Evolutionary conservation across 2,888 invertebrate species (phyloP).

Genomic region (Thecocarcelia acutangulata): DNA sequence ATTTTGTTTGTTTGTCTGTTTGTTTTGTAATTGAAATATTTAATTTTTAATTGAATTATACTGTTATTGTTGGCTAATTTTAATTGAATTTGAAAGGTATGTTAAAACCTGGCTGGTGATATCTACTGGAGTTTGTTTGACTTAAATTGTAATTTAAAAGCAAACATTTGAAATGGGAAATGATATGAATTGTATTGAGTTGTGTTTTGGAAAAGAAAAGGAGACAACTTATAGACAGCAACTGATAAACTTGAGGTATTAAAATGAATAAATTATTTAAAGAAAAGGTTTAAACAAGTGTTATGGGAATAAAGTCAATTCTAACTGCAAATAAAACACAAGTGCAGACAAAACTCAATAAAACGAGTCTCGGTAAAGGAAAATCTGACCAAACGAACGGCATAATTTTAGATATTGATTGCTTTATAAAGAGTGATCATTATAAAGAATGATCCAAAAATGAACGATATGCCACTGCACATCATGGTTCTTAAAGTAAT

Average conservation of each 20-base stretch:
- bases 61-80: conserved; percentile 53
- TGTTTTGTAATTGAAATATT: conserved; percentile 41
- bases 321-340: too few relatives aligned
- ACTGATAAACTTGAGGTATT: background rate
- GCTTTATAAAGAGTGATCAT: too few relatives aligned
- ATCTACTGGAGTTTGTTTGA: conserved; percentile 7
- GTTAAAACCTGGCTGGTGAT: conserved; percentile 34
- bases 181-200: conserved; percentile 6
- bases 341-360: too few relatives aligned
- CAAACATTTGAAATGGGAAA: conserved; percentile 24
- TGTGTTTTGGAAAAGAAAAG: conserved; percentile 13
- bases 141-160: conserved; percentile 40
- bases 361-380: too few relatives aligned
- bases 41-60: conserved; percentile 66
- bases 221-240: conserved; percentile 23
- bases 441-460: too few relatives aligned
- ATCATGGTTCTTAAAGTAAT: too few relatives aligned
- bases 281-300: too few relatives aligned
- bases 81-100: conserved; percentile 66
- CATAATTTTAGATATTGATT: too few relatives aligned
- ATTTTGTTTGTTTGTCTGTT: conserved; percentile 18
- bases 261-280: too few relatives aligned
- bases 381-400: too few relatives aligned
- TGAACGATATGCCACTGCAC: too few relatives aligned
- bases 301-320: too few relatives aligned